Percentiles rank a stretch among this genome's conserved stretches.
Evolutionary conservation across 2,113 vertebrate species (phyloP).

Genomic region (Sula dactylatra): DNA sequence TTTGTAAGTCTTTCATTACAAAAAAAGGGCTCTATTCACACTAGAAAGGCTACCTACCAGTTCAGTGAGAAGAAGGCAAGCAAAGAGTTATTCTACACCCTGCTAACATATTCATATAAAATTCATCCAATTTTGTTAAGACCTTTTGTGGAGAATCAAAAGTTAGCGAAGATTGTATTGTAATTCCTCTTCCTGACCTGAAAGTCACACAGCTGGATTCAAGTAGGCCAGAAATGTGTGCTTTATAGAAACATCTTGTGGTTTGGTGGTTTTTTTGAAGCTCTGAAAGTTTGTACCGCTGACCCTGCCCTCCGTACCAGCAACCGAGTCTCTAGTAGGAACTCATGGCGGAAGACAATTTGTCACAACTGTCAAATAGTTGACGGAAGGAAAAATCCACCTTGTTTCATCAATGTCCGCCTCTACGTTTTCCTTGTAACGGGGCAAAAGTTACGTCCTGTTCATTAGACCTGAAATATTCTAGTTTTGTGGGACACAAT

Average conservation of each 20-base stretch:
- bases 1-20: constrained; percentile 52
- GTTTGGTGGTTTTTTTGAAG: background rate
- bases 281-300: constrained; percentile 33
- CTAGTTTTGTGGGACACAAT: background rate
- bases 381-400: background rate
- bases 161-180: constrained; percentile 60
- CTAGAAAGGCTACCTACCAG: constrained; percentile 58
- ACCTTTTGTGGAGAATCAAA: constrained; percentile 64
- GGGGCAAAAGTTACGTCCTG: background rate
- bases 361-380: background rate
- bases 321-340: background rate
- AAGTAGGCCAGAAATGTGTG: constrained; percentile 51
- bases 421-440: background rate
- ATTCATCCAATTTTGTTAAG: constrained; percentile 66
- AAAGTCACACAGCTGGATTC: constrained; percentile 65
- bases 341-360: constrained; percentile 15
- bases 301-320: constrained; percentile 42
- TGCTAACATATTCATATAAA: constrained; percentile 62
- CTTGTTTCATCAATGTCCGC: background rate
- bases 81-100: constrained; percentile 63
- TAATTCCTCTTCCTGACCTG: constrained; percentile 63
- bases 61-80: constrained; percentile 47
- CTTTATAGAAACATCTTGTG: constrained; percentile 51
- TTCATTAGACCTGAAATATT: background rate
- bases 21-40: constrained; percentile 44